Evolutionary conservation across 2,113 vertebrate genomes (phyloP), one percentile per base, ranked within the genome.

Genomic region (Heliornis fulica): DNA sequence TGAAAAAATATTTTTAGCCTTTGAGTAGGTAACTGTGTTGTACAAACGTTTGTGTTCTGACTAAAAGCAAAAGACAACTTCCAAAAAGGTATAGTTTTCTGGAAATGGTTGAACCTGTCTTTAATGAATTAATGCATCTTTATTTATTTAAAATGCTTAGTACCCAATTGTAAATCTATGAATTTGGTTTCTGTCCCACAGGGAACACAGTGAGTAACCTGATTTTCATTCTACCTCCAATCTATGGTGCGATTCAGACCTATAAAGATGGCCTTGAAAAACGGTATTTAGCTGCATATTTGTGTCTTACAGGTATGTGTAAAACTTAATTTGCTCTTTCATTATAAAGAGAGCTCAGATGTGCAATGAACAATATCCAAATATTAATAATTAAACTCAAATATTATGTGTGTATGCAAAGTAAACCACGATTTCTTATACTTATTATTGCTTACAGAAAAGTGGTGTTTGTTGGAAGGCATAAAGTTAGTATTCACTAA

Each of bases 191-290:
- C 95, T 97, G 20, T 94, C 87, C 26, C 94, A 21, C 97, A 99
- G 99, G 99, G 99, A 99, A 99, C 98, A 99, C 99, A 63, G 98
- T 99, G 97, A 99, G 99, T 97, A 99, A 99, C 98, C 98, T 99
- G 98, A 99, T 99, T 94, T 99, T 99, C 99, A 99, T 99, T 96
- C 97, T 99, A 94, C 99, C 99, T 98, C 99, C 99, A 60, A 96
- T 99, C 81, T 99, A 98, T 78, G 99, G 99, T 92, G 99, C 99
- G 87, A 97, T 99, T 92, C 99, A 99, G 96, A 99, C 99, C 25
- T 97, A 97, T 90, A 98, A 96, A 92, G 98, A 99, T 38, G 98
- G 99, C 93, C 98, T 99, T 41, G 99, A 99, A 96, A 98, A 98
- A 70, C 98, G 99, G 9, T 99, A 99, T 91, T 92, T 98, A 96